Evolutionary conservation across 2,888 invertebrate genomes (phyloP).

Genomic region (Chymomyza fuscimana): DNA sequence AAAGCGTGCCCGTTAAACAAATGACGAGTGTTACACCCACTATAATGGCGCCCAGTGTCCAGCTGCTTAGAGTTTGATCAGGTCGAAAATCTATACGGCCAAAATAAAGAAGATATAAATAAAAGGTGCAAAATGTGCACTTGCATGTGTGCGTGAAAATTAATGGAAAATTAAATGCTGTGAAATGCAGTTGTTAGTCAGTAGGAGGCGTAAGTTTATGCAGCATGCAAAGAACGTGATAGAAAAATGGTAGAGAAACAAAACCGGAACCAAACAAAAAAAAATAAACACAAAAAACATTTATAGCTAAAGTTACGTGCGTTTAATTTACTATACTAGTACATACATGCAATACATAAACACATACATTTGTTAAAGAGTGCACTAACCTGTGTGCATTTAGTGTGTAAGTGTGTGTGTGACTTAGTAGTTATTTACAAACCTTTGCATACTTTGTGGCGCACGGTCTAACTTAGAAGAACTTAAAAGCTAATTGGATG

Average conservation of each 20-base stretch:
- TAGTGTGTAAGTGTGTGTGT: slow-evolving; percentile 21
- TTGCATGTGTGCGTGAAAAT: slow-evolving; percentile 20
- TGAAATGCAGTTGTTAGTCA: slow-evolving; percentile 51
- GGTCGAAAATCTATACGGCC: slow-evolving; percentile 68
- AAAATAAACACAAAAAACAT: slow-evolving; percentile 17
- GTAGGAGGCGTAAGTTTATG: slow-evolving; percentile 17
- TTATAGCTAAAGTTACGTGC: slow-evolving; percentile 23
- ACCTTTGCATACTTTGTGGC: slow-evolving; percentile 56
- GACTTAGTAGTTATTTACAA: slow-evolving; percentile 51
- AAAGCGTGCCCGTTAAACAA: slow-evolving; percentile 84
- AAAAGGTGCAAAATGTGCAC: not conserved
- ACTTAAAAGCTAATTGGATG: not conserved
- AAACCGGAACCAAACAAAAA: slow-evolving; percentile 23
- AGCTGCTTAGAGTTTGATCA: slow-evolving; percentile 74
- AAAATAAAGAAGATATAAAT: not conserved
- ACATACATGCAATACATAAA: not conserved
- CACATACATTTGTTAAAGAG: not conserved
- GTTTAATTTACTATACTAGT: not conserved
- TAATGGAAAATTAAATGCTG: slow-evolving; percentile 66
- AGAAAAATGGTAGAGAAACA: slow-evolving; percentile 25
- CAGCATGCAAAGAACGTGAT: slow-evolving; percentile 36
- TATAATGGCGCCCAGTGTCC: slow-evolving; percentile 78
- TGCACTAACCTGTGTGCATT: slow-evolving; percentile 3
- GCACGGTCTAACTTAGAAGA: slow-evolving; percentile 7
- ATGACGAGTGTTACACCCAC: slow-evolving; percentile 76